Base-by-base conservation (phyloP, 2,888 invertebrate species). In the Tigriopus californicus region DNA sequence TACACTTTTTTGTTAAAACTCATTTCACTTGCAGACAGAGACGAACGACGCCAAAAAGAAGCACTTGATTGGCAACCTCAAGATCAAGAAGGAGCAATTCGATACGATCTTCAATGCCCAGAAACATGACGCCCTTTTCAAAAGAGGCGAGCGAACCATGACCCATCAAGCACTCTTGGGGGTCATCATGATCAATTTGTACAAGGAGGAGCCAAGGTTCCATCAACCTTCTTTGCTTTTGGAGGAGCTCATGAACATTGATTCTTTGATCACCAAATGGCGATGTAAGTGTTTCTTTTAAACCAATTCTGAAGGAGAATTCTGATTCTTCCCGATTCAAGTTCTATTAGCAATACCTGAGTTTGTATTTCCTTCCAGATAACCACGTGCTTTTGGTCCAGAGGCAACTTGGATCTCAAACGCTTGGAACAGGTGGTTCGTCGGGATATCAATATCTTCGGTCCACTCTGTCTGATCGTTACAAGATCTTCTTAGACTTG, bases 361-460 rank as follows among this genome's bases (percentile, higher is more conserved):
- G 13, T 13, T 58, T n/a, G n/a, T 58, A 58, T 57, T 12, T 25
- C 52, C 59, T 73, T 74, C 1, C 71, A 97, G 97, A 95, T 72
- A 97, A 95, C 72, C 98, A 98, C 72, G 89, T 97, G 48, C 81
- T 94, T 67, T 86, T 98, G 85, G 98, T 98, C 24, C 95, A 97
- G 73, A 78, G 97, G 66, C 98, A 98, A 95, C 88, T 98, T 66
- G 98, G 98, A 0, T 89, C 90, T 0, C 90, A 91, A 68, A 88
- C 87, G 68, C 75, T 90, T 10, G 98, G 98, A 20, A 97, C 97
- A 0, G 98, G 97, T 15, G 97, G 98, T 3, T 95, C 95, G 6
- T 91, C 94, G 0, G 98, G 98, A 0, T 97, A 98, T 74, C 92
- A 95, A 69, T 98, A 98, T 71, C 78, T 98, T 6, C 79, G 95